Percentiles rank a stretch among this genome's conserved stretches.
Conservation (phyloP, 2,888 invertebrate genomes). For the Osmoderma eremita region DNA sequence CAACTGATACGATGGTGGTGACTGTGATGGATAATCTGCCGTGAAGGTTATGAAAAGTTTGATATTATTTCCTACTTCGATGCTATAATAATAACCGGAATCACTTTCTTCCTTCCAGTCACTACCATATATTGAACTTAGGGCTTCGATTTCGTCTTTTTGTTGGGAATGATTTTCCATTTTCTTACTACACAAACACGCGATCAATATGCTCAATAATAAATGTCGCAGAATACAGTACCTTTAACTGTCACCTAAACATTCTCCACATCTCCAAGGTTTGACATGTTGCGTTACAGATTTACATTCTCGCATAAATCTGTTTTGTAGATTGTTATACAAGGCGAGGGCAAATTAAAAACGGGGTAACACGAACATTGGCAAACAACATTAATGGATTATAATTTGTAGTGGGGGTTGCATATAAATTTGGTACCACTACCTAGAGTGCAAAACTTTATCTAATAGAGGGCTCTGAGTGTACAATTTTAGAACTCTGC, state of each 20-base stretch:
- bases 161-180: constrained; percentile 58
- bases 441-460: no score
- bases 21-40: constrained; percentile 70
- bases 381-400: no score
- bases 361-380: no score
- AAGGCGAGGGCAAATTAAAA: no score
- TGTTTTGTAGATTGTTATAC: no score
- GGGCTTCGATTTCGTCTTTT: constrained; percentile 76
- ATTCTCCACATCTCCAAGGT: constrained; percentile 15
- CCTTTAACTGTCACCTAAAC: constrained; percentile 10
- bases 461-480: no score
- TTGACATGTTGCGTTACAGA: neutral
- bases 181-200: neutral
- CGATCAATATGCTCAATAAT: neutral
- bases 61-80: constrained; percentile 68
- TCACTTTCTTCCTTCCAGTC: constrained; percentile 74
- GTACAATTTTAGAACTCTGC: no score
- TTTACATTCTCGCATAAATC: no score
- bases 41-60: constrained; percentile 73
- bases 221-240: neutral
- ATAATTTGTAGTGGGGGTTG: no score
- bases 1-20: constrained; percentile 76
- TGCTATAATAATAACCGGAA: constrained; percentile 68
- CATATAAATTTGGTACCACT: no score
- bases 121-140: constrained; percentile 76